phyloP scores from a whole-genome alignment of 92 coral and sea anemone species.

The Palythoa caribaeorum region DNA sequence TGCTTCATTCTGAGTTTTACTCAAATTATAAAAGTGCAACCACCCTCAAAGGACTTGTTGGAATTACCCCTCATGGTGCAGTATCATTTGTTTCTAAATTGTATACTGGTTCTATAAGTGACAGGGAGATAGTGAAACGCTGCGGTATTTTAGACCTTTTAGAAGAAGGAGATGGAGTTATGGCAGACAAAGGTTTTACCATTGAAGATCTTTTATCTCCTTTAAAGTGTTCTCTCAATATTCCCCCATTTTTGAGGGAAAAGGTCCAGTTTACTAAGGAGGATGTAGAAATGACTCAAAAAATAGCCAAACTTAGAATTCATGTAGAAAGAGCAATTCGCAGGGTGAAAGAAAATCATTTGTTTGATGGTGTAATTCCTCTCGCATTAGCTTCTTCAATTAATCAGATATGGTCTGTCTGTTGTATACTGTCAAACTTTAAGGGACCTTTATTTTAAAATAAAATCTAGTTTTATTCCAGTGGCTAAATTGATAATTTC shows the following conservation, averaged over 20 bases:
- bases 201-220: constrained; percentile 18
- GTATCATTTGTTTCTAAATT: constrained; percentile 7
- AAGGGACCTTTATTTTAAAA: constrained; percentile 3
- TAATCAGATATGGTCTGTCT: constrained; percentile 7
- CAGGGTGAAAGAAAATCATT: neutral
- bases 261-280: neutral
- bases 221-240: constrained; percentile 3
- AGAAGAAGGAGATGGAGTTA: constrained; percentile 32
- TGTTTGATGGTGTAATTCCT: constrained; percentile 19
- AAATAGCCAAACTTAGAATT: constrained; percentile 13
- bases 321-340: constrained; percentile 33
- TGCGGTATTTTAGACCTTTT: constrained; percentile 10
- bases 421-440: neutral
- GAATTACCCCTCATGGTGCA: constrained; percentile 12
- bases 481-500: neutral
- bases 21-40: neutral
- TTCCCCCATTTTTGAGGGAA: constrained; percentile 23
- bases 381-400: neutral
- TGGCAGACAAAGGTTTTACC: constrained; percentile 13
- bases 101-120: constrained; percentile 5
- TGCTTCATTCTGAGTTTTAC: constrained; percentile 11
- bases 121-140: neutral
- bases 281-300: constrained; percentile 16
- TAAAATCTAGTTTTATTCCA: neutral
- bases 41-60: constrained; percentile 8